Conservation (phyloP, 2,797 vertebrate species). For the Acipenser transmontanus region DNA sequence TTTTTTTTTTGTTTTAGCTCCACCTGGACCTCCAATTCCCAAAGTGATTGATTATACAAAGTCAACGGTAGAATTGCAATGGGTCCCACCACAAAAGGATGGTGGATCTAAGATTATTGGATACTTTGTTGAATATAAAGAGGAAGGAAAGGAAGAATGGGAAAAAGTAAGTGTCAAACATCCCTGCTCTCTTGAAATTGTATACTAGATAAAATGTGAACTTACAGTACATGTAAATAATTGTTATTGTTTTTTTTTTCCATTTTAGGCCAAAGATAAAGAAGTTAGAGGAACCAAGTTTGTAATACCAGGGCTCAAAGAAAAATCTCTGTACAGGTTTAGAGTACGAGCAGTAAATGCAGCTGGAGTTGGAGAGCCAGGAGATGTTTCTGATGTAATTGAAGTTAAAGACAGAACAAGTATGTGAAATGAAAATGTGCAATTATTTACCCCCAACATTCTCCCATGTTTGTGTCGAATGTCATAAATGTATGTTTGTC, state of each 20-base stretch:
- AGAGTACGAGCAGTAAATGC: conserved; percentile 87
- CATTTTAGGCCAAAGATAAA: conserved; percentile 80
- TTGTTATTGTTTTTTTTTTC: too few relatives aligned
- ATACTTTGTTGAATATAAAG: conserved; percentile 91
- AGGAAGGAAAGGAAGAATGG: conserved; percentile 95
- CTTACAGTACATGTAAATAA: too few relatives aligned
- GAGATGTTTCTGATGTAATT: conserved; percentile 84
- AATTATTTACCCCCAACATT: too few relatives aligned
- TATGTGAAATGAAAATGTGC: conserved; percentile 47
- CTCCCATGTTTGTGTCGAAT: too few relatives aligned
- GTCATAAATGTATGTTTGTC: conserved; percentile 9
- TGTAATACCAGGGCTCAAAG: conserved; percentile 82
- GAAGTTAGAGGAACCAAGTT: conserved; percentile 89
- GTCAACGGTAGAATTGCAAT: conserved; percentile 85
- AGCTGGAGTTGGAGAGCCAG: conserved; percentile 85
- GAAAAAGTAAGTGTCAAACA: conserved; percentile 67
- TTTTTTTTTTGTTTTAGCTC: conserved; percentile 57
- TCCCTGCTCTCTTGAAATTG: too few relatives aligned
- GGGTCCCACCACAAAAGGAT: conserved; percentile 90
- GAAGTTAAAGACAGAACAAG: conserved; percentile 90
- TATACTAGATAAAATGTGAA: too few relatives aligned
- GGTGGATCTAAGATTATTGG: conserved; percentile 90
- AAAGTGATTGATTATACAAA: conserved; percentile 91
- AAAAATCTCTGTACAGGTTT: conserved; percentile 83
- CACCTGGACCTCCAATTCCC: conserved; percentile 86